Base-by-base conservation (phyloP, 2,888 invertebrate species). In the Iphiclides podalirius region DNA sequence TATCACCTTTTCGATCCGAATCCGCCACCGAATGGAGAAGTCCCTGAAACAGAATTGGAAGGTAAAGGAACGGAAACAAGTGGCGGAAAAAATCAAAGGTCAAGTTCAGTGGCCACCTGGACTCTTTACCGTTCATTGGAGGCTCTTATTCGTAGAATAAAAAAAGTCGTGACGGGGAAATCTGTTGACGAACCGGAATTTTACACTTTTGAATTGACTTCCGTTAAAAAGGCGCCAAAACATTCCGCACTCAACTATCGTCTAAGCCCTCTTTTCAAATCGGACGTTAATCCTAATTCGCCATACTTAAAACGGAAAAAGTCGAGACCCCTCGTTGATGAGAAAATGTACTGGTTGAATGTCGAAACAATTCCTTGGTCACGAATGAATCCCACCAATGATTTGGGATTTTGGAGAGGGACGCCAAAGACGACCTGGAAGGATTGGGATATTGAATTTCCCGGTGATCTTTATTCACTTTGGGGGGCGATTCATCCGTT, bases 361-460 rank as follows among this genome's bases (percentile, higher is more conserved):
- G 70, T 83, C 50, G 66, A 89, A 67, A 54, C 55, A 1, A 58
- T 88, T 48, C 87, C 87, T 6, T 88, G 88, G 88, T 80, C 86
- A 1, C 69, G 79, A 48, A 77, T 79, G 75, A 77, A 67, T 52
- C 59, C 68, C 0, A 58, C 62, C 0, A 88, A 87, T 52, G 85
- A 84, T 55, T 61, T 81, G 51, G 85, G 86, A 1, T 64, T 85
- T 13, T 64, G 70, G 23, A 67, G 87, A 26, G 72, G 68, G 37
- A 77, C 72, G 12, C 79, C 82, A 1, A 71, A 64, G 52, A 69
- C 83, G 0, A 51, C 85, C 68, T 93, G 93, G 92, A 92, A 92
- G 61, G 85, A 92, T 43, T 94, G 91, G 90, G 91, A 93, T 53
- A 90, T 93, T 1, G 94, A 94, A 66, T 92, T 93, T 57, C 89